Percentiles rank a stretch among this genome's conserved stretches.
Conservation (phyloP, 1,140 invertebrate species). For the Calosoma granatense region DNA sequence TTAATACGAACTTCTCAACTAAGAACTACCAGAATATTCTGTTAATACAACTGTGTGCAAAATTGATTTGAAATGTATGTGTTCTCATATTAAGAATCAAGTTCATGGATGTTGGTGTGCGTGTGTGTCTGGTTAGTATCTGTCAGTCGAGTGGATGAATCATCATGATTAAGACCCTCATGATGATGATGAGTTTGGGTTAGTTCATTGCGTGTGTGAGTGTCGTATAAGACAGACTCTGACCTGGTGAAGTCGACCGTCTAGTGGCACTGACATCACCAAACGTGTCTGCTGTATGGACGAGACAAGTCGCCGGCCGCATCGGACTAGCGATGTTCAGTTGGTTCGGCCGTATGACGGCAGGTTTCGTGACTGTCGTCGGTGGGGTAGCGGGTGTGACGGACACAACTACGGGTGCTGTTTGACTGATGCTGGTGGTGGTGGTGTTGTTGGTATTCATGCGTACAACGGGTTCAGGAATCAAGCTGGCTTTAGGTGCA, state of each 20-base stretch:
- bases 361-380: constrained; percentile 16
- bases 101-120: too few species aligned
- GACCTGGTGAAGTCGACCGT: constrained; percentile 25
- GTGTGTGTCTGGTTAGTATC: too few species aligned
- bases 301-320: constrained; percentile 29
- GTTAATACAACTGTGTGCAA: too few species aligned
- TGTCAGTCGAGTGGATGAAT: too few species aligned
- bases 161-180: too few species aligned
- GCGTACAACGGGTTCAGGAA: constrained; percentile 27
- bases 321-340: constrained; percentile 31
- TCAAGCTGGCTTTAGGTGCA: constrained; percentile 20
- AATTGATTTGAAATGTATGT: too few species aligned
- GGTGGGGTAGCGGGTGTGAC: constrained; percentile 21
- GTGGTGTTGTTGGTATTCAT: constrained; percentile 22
- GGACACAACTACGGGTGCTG: constrained; percentile 14
- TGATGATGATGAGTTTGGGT: too few species aligned
- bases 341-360: constrained; percentile 28
- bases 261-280: constrained; percentile 13
- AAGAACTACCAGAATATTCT: too few species aligned
- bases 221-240: not conserved
- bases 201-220: too few species aligned
- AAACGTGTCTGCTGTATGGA: not conserved
- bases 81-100: too few species aligned
- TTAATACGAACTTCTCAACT: not conserved
- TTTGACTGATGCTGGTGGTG: constrained; percentile 15